Percentiles rank a stretch among this genome's conserved stretches.
Evolutionary conservation across 2,797 vertebrate species (phyloP).

Genomic region (Bucorvus abyssinicus): DNA sequence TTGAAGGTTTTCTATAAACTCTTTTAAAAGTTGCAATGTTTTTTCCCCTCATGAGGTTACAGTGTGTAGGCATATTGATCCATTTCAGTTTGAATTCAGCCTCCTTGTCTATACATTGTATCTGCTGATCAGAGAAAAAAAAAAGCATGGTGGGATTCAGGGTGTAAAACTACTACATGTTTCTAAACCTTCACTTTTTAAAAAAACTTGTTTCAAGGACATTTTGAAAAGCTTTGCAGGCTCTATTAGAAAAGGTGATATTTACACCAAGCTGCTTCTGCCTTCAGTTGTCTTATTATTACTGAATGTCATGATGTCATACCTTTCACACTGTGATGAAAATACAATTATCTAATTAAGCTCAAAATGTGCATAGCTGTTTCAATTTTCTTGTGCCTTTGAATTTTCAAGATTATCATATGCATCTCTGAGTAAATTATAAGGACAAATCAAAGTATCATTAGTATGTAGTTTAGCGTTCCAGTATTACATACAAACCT

Average conservation of each 20-base stretch:
- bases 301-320: not conserved
- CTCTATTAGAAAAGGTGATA: not conserved
- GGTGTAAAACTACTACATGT: not conserved
- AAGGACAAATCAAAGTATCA: not conserved
- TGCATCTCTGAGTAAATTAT: not conserved
- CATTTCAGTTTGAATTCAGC: not conserved
- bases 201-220: not conserved
- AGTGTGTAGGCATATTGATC: not conserved
- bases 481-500: not conserved
- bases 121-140: not conserved
- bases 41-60: not conserved
- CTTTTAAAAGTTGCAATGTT: not conserved
- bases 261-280: not conserved
- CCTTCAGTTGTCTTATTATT: not conserved
- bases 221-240: not conserved
- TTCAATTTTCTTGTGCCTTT: not conserved
- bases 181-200: not conserved
- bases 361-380: not conserved
- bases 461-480: not conserved
- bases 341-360: not conserved
- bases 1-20: not conserved
- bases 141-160: not conserved
- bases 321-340: not conserved
- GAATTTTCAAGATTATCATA: not conserved
- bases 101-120: fast-evolving